phyloP scores from a whole-genome alignment of 2,888 invertebrate species.

The Brassicogethes aeneus region DNA sequence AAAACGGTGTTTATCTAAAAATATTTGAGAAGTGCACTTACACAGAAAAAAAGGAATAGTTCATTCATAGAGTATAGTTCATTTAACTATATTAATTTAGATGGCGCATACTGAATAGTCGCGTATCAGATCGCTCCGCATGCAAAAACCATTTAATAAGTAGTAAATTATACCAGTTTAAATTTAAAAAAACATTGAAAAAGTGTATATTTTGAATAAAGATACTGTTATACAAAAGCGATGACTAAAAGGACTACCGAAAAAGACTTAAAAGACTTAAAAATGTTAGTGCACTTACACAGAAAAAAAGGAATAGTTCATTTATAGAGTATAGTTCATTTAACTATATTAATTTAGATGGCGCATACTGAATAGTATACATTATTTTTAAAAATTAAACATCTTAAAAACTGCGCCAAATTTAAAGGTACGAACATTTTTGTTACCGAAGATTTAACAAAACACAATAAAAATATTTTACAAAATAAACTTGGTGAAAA shows the following conservation, averaged over 20 bases:
- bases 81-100: too few relatives aligned
- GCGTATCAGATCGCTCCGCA: too few relatives aligned
- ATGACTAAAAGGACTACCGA: neutral
- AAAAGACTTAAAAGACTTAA: neutral
- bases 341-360: too few relatives aligned
- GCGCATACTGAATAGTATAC: neutral
- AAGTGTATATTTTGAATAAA: neutral
- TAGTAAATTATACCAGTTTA: neutral
- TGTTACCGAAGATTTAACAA: too few relatives aligned
- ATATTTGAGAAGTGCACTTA: too few relatives aligned
- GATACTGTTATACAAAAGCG: neutral
- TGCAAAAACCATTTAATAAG: slow-evolving; percentile 1
- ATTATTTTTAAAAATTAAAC: neutral
- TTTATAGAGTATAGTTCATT: too few relatives aligned
- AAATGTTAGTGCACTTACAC: neutral
- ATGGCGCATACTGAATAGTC: too few relatives aligned
- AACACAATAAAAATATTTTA: neutral
- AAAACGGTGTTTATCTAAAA: too few relatives aligned
- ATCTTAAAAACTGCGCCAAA: neutral
- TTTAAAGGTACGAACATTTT: neutral
- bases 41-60: too few relatives aligned
- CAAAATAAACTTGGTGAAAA: neutral
- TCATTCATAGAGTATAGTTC: too few relatives aligned
- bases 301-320: too few relatives aligned
- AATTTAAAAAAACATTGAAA: neutral